phyloP scores from a whole-genome alignment of 2,113 vertebrate genomes.

The Mesitornis unicolor region DNA sequence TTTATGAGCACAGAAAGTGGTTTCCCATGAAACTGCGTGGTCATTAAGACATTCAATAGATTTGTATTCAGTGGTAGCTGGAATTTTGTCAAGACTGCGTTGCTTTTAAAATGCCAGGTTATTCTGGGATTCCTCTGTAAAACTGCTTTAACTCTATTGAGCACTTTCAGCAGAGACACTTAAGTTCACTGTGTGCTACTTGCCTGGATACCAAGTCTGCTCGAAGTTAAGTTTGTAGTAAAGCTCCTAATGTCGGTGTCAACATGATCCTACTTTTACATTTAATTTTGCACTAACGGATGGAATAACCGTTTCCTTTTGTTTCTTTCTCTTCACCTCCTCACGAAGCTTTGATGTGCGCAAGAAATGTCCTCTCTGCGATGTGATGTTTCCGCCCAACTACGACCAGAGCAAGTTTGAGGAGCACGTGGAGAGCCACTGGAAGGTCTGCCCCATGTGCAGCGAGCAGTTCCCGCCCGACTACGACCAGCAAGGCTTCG shows the following conservation, averaged over 20 bases:
- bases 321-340: neutral
- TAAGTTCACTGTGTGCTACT: neutral
- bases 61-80: constrained; percentile 12
- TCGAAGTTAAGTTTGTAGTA: neutral
- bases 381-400: constrained; percentile 96
- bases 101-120: neutral
- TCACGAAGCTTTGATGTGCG: constrained; percentile 83
- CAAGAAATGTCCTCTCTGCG: constrained; percentile 94
- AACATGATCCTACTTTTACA: neutral
- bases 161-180: neutral
- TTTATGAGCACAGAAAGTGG: constrained; percentile 39
- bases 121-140: neutral
- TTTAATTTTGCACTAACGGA: neutral
- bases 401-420: constrained; percentile 97
- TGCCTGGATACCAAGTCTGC: neutral
- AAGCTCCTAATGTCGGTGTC: rapidly evolving
- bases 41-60: neutral
- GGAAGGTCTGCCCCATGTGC: constrained; percentile 99
- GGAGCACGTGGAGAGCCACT: constrained; percentile 97
- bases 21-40: constrained; percentile 23
- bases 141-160: neutral
- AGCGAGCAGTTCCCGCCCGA: constrained; percentile 95
- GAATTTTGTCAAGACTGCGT: constrained; percentile 11
- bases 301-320: neutral
- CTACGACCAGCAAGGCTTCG: constrained; percentile 92